These are phyloP conservation scores for Poecilobothrus nobilitatus DNA, from an alignment of 2,888 invertebrate genomes.

Conservation along the genomic window DNA sequence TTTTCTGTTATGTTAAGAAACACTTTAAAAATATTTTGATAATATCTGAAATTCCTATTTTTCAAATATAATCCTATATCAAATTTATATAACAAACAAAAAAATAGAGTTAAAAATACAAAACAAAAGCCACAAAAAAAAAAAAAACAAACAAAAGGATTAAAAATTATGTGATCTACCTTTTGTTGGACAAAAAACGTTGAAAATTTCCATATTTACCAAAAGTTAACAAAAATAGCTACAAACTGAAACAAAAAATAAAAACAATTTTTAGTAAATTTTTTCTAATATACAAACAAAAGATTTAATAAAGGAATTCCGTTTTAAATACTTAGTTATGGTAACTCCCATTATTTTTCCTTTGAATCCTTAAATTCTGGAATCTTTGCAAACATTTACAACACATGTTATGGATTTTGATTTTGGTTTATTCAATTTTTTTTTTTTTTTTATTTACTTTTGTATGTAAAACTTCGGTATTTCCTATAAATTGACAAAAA, in stretches of 20 bases:
- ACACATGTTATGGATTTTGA: not conserved
- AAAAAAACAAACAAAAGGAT: not conserved
- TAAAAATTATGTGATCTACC: not conserved
- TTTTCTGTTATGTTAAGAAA: too few species aligned
- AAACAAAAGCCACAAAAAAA: not conserved
- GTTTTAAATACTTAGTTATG: not conserved
- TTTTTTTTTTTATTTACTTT: too few species aligned
- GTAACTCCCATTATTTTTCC: not conserved
- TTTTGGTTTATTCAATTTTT: too few species aligned
- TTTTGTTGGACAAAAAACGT: not conserved
- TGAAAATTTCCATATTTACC: not conserved
- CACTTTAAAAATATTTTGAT: not conserved
- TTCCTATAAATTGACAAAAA: too few species aligned
- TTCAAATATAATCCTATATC: not conserved
- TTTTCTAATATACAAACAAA: not conserved
- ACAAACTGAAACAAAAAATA: too few species aligned
- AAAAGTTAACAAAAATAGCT: too few species aligned
- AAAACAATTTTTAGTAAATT: too few species aligned
- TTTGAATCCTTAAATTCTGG: not conserved
- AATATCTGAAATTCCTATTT: not conserved
- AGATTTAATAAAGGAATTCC: not conserved
- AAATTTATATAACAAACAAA: not conserved
- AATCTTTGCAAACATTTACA: conserved; percentile 6
- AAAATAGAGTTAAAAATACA: not conserved
- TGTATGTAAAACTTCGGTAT: too few species aligned